These are phyloP conservation scores for Lepus timidus DNA, from an alignment of 2,113 vertebrate genomes.

Conservation along the genomic window DNA sequence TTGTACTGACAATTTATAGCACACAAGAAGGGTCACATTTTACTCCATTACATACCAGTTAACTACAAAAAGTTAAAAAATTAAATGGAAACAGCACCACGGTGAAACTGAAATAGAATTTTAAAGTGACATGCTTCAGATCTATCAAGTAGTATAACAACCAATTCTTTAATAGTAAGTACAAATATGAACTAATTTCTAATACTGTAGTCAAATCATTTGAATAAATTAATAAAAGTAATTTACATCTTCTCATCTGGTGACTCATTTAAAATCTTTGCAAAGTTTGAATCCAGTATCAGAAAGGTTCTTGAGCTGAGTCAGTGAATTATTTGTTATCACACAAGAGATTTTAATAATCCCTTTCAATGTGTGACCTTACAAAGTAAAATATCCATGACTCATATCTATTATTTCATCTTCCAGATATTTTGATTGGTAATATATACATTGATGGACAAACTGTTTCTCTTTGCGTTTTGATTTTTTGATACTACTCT, in stretches of 20 bases:
- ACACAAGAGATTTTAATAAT: neutral
- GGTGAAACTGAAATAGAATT: neutral
- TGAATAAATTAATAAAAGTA: neutral
- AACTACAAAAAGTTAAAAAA: neutral
- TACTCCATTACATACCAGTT: neutral
- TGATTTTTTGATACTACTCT: slow-evolving; percentile 4
- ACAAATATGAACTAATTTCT: neutral
- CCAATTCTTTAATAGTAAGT: neutral
- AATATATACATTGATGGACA: neutral
- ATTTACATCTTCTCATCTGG: neutral
- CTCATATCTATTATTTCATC: neutral
- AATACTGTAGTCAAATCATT: neutral
- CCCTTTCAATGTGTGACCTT: neutral
- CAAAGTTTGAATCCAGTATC: neutral
- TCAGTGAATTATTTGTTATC: neutral
- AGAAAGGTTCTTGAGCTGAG: neutral
- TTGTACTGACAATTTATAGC: slow-evolving; percentile 9
- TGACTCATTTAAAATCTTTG: neutral
- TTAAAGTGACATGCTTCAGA: slow-evolving; percentile 45
- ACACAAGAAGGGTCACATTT: neutral
- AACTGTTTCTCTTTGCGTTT: neutral
- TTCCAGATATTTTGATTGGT: neutral
- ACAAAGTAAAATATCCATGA: slow-evolving; percentile 2
- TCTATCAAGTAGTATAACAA: neutral
- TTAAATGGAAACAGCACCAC: slow-evolving; percentile 32